phyloP scores from a whole-genome alignment of 2,113 vertebrate species.

The Arenaria interpres region DNA sequence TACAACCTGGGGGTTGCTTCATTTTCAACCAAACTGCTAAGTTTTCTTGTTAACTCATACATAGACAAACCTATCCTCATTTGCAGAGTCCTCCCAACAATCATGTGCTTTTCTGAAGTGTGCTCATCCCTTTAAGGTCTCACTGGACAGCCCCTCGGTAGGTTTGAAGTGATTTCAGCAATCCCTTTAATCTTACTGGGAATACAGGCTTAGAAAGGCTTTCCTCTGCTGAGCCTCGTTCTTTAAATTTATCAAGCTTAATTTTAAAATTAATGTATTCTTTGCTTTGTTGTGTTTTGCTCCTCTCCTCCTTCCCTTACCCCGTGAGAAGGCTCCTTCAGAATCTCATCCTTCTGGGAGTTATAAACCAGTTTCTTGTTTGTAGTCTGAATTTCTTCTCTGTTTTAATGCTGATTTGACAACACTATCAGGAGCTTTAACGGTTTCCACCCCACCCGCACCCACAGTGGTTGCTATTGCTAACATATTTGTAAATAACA shows the following conservation, averaged over 20 bases:
- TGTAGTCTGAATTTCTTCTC: background rate
- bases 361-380: constrained; percentile 27
- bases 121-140: background rate
- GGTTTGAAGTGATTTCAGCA: background rate
- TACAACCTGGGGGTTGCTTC: background rate
- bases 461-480: background rate
- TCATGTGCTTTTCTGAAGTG: fast-evolving
- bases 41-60: background rate
- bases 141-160: background rate
- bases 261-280: background rate
- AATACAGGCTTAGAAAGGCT: background rate
- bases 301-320: background rate
- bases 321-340: background rate
- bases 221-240: background rate
- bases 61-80: background rate
- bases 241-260: background rate
- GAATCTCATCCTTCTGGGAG: background rate
- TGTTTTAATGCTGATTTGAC: constrained; percentile 38
- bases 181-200: background rate
- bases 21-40: background rate
- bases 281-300: background rate
- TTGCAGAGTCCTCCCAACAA: background rate
- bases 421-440: background rate
- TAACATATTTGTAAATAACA: constrained; percentile 16
- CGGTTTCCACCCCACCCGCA: background rate